Evolutionary conservation across 1,140 invertebrate genomes (phyloP).

Genomic region (Phortica variegata): DNA sequence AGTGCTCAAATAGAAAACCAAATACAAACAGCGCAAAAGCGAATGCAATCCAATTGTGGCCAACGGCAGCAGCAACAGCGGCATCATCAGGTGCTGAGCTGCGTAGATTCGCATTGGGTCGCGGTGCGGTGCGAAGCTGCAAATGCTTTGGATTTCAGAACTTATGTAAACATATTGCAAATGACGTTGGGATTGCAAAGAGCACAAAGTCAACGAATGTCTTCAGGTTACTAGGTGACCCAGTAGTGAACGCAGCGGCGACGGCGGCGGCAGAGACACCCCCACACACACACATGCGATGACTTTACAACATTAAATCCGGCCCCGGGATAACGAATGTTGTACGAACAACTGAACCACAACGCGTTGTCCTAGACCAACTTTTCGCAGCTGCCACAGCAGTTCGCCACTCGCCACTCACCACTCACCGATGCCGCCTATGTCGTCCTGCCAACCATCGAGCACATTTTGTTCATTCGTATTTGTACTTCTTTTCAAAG

Average conservation of each 20-base stretch:
- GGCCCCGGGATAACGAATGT: too few species aligned
- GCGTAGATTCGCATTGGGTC: too few species aligned
- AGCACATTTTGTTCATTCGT: background rate
- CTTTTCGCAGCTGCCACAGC: slow-evolving; percentile 27
- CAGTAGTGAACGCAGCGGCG: slow-evolving; percentile 21
- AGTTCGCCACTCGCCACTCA: slow-evolving; percentile 2
- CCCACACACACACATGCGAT: background rate
- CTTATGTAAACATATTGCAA: too few species aligned
- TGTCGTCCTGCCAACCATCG: background rate
- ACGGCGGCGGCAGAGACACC: slow-evolving; percentile 12
- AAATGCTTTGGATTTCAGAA: too few species aligned
- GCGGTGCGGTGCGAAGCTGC: too few species aligned
- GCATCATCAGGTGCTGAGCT: too few species aligned
- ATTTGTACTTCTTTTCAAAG: background rate
- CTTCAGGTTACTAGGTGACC: slow-evolving; percentile 55
- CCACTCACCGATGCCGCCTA: too few species aligned
- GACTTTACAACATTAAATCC: background rate
- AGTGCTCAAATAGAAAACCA: slow-evolving; percentile 54
- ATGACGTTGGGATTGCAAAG: too few species aligned
- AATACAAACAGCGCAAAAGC: slow-evolving; percentile 3
- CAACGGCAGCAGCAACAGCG: too few species aligned
- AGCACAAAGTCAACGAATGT: slow-evolving; percentile 48
- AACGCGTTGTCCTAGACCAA: slow-evolving; percentile 54
- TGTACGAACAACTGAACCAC: too few species aligned
- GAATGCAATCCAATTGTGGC: too few species aligned